These are phyloP conservation scores for Propsilocerus akamusi DNA, from an alignment of 1,140 invertebrate genomes.

Conservation along the genomic window DNA sequence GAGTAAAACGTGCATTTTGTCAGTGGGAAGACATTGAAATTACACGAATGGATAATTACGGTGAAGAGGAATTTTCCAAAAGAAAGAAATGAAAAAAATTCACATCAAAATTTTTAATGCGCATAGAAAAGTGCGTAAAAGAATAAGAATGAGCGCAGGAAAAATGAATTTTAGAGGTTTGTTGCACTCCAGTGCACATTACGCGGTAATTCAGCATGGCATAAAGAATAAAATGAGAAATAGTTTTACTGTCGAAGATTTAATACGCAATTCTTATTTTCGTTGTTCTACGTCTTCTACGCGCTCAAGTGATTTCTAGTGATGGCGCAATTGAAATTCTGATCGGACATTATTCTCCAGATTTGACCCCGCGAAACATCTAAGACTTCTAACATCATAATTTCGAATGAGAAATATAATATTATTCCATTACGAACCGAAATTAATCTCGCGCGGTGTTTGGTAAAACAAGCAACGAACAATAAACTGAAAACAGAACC, in stretches of 20 bases:
- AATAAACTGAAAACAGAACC: neutral
- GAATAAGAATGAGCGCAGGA: neutral
- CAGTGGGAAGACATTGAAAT: neutral
- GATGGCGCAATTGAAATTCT: neutral
- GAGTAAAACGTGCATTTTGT: no score
- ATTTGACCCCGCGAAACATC: no score
- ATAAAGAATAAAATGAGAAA: neutral
- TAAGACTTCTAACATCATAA: no score
- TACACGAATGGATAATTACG: neutral
- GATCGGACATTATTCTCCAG: no score
- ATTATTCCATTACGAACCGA: no score
- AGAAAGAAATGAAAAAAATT: neutral
- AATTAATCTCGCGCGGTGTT: no score
- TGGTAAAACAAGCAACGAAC: no score
- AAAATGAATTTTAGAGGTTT: neutral
- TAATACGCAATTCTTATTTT: neutral
- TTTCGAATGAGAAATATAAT: no score
- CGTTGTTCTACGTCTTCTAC: neutral
- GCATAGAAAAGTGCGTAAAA: neutral
- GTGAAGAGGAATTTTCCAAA: neutral
- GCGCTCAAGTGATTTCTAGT: conserved; percentile 1
- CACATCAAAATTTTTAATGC: neutral
- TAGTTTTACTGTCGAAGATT: no score
- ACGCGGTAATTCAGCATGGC: neutral
- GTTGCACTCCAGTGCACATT: neutral